These are phyloP conservation scores for Augochlorella aurata DNA, from an alignment of 2,888 invertebrate species.

Conservation along the genomic window DNA sequence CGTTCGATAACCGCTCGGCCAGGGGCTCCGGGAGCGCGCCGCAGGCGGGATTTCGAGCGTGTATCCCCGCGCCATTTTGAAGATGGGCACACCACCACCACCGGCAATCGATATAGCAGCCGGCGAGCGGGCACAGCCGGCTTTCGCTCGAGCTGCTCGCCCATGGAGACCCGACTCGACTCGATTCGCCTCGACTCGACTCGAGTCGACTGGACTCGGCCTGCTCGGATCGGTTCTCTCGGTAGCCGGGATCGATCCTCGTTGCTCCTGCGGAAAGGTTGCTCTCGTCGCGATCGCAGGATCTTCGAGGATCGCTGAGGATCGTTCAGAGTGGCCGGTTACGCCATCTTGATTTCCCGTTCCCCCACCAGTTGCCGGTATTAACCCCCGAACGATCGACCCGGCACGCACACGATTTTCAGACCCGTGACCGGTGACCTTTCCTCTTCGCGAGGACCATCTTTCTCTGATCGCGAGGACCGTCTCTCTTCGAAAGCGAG, in stretches of 20 bases:
- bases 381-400: conserved; percentile 65
- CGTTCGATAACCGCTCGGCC: too few relatives aligned
- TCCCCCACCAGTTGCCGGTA: conserved; percentile 60
- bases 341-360: conserved; percentile 74
- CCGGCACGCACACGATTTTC: conserved; percentile 59
- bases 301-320: conserved; percentile 37
- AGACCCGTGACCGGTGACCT: conserved; percentile 59
- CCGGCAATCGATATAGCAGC: conserved; percentile 77
- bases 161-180: not conserved
- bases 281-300: conserved; percentile 37
- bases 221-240: not conserved
- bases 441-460: conserved; percentile 33
- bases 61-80: conserved; percentile 78
- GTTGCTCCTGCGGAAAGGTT: too few relatives aligned
- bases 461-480: not conserved
- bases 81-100: conserved; percentile 70
- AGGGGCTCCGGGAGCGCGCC: too few relatives aligned
- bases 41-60: conserved; percentile 58
- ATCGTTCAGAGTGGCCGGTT: conserved; percentile 62
- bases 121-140: conserved; percentile 64
- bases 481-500: too few relatives aligned
- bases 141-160: conserved; percentile 32
- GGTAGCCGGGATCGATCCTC: not conserved
- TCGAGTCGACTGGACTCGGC: not conserved
- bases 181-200: not conserved